Base-by-base conservation (phyloP, 2,113 vertebrate species). In the Archocentrus centrarchus region DNA sequence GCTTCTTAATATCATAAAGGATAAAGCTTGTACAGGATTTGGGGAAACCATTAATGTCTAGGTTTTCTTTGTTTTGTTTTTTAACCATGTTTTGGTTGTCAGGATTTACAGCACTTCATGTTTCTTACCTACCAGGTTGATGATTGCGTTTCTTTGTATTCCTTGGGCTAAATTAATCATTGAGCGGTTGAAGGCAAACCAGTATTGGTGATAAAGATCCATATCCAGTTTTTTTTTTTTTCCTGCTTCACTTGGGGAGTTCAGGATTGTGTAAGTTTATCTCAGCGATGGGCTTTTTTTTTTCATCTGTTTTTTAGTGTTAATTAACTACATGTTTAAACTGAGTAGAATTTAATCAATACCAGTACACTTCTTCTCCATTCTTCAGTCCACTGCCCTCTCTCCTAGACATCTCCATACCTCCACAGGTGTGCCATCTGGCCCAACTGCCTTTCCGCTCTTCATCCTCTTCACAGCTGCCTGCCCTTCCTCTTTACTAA, bases 11-110 rank as follows among this genome's bases (percentile, higher is more conserved):
- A 63, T 79, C 7, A 64, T 27, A 13, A 35, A 37, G 30, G 27
- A 1, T 30, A 50, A 63, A 24, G 17, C 22, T 3, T 50, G 41
- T 70, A 20, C 11, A 18, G 3, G 17, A 59, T 60, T 39, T 35
- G n/a, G 1, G 0, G 0, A 35, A 6, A 55, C 17, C 37, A 32
- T 18, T 41, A 24, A 57, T 53, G 0, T 50, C 17, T 11, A 1
- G 0, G 1, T 24, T 14, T 15, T 50, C 44, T 44, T 66, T 66
- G 8, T 41, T 41, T 41, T 41, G 9, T 66, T 66, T 37, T 37
- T 37, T 59, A 59, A 63, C 9, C n/a, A 15, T 13, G 0, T 2
- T 3, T 15, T 73, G 44, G 24, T 53, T 47, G 24, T 50, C 0
- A 27, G 44, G 66, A 3, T 50, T 73, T 32, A 73, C 17, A 73